Conservation (phyloP, 92 coral and sea anemone species). For the Zoanthus gigantus region DNA sequence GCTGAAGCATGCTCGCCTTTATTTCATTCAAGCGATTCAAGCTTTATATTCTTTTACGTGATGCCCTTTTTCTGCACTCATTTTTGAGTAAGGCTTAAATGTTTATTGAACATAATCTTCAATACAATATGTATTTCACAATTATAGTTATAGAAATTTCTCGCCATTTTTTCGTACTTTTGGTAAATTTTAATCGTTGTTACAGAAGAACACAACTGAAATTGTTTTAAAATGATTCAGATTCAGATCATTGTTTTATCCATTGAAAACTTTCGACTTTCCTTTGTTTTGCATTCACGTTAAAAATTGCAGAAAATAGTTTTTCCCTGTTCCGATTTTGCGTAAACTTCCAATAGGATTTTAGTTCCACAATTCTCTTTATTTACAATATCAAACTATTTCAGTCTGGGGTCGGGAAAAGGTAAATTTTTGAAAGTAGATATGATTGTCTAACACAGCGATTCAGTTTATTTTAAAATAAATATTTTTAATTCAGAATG, state of each 20-base stretch:
- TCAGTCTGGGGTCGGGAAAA: not conserved
- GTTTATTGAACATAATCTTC: no score
- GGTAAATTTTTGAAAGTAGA: not conserved
- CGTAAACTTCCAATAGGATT: no score
- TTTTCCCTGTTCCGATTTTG: not conserved
- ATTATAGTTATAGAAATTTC: not conserved
- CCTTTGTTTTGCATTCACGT: not conserved
- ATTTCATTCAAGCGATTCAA: no score
- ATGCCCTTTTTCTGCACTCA: no score
- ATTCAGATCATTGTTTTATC: not conserved
- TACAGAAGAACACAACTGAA: not conserved
- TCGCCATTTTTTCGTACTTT: not conserved
- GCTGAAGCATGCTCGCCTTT: not conserved
- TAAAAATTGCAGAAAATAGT: not conserved
- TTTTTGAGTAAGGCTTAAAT: no score
- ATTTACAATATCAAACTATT: no score
- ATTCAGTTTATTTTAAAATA: not conserved
- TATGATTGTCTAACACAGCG: not conserved
- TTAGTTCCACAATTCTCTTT: no score
- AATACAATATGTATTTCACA: not conserved
- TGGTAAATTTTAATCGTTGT: not conserved
- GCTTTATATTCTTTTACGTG: no score
- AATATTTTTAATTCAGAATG: slow-evolving; percentile 2
- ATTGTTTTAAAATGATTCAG: no score
- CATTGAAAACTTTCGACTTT: not conserved